Percentiles rank a stretch among this genome's conserved stretches.
Evolutionary conservation across 53 echinoderm and acorn worm genomes (phyloP).

Genomic region (Apostichopus leukothele): DNA sequence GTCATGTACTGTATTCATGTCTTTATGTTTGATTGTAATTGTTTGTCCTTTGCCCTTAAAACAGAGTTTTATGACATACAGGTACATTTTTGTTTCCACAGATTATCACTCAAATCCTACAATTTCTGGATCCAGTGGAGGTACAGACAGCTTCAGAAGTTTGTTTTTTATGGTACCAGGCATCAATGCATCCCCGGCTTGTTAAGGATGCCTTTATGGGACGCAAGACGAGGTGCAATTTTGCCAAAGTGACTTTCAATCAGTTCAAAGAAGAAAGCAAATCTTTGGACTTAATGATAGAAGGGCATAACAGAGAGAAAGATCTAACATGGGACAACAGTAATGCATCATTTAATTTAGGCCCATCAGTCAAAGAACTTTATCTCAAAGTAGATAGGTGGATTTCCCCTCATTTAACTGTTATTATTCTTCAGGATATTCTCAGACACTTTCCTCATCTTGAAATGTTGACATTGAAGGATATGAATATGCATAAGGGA

Average conservation of each 20-base stretch:
- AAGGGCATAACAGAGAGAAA: background rate
- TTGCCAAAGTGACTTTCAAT: background rate
- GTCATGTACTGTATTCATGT: no score
- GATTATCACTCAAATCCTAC: background rate
- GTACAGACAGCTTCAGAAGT: background rate
- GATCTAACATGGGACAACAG: conserved; percentile 6
- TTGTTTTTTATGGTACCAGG: background rate
- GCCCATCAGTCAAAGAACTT: background rate
- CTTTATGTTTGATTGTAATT: no score
- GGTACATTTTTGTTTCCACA: background rate
- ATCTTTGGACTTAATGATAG: background rate
- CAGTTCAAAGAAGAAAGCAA: background rate
- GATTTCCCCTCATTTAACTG: background rate
- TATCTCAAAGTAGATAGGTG: background rate
- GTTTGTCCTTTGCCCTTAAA: no score
- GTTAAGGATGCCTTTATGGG: background rate
- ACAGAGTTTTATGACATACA: no score
- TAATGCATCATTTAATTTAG: background rate
- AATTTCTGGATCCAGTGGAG: background rate
- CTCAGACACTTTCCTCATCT: background rate
- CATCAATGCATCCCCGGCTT: background rate
- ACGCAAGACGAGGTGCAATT: background rate
- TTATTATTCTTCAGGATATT: background rate
- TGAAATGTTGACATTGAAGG: background rate
- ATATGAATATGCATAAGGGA: conserved; percentile 8